These are phyloP conservation scores for Lampris megalopsis DNA, from an alignment of 2,113 vertebrate genomes.

Conservation along the genomic window DNA sequence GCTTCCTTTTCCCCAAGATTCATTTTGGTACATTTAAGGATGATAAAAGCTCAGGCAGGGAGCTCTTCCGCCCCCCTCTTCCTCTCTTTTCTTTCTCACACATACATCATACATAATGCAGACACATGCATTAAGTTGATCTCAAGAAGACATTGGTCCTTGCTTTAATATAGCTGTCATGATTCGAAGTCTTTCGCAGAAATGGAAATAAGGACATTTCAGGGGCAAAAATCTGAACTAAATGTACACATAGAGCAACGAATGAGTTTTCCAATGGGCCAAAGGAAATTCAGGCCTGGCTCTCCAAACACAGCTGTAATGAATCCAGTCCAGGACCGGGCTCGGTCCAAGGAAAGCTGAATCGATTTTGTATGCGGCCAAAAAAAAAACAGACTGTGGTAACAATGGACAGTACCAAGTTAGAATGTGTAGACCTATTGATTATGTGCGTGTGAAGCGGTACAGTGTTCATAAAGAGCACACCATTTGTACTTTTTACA, in stretches of 20 bases:
- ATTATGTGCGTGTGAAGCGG: no score
- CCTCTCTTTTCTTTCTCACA: constrained; percentile 40
- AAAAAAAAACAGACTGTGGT: no score
- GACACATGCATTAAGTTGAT: constrained; percentile 46
- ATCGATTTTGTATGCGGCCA: no score
- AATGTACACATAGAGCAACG: constrained; percentile 20
- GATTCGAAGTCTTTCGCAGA: constrained; percentile 41
- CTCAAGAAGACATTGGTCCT: constrained; percentile 42
- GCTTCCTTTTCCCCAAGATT: constrained; percentile 70
- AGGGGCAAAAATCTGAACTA: constrained; percentile 21
- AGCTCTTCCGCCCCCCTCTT: constrained; percentile 40
- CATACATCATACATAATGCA: constrained; percentile 71
- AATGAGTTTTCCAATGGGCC: neutral
- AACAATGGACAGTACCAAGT: no score
- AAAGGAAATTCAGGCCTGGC: neutral
- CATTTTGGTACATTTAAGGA: constrained; percentile 80
- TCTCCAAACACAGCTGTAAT: neutral
- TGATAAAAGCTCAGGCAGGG: constrained; percentile 72
- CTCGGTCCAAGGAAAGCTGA: neutral
- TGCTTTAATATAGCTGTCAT: constrained; percentile 59
- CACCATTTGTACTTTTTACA: no score
- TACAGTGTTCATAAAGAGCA: no score
- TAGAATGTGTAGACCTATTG: no score
- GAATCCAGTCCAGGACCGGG: neutral
- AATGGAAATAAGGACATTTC: constrained; percentile 56